A percentile compares a stretch with the other conserved stretches of the same genome.
phyloP scores from a whole-genome alignment of 2,888 invertebrate genomes.

The Dicyrtoma fusca region DNA sequence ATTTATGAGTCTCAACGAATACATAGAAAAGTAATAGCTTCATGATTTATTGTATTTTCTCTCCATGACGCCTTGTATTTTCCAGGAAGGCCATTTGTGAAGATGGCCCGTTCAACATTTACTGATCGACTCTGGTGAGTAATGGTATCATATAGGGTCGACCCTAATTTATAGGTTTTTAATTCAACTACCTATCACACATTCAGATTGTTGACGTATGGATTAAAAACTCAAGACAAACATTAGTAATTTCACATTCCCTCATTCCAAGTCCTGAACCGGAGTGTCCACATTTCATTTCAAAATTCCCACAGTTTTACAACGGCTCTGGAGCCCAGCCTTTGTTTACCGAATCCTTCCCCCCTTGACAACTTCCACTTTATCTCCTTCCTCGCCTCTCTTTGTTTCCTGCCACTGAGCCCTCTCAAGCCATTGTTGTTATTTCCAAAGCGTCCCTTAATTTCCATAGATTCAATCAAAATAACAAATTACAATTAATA shows the following conservation, averaged over 20 bases:
- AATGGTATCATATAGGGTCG: slow-evolving; percentile 29
- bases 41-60: slow-evolving; percentile 40
- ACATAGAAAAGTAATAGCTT: slow-evolving; percentile 38
- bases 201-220: slow-evolving; percentile 18
- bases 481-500: too few relatives aligned
- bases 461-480: too few relatives aligned
- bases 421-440: too few relatives aligned
- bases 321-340: too few relatives aligned
- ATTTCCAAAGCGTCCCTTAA: too few relatives aligned
- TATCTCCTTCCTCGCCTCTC: too few relatives aligned
- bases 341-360: too few relatives aligned
- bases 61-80: slow-evolving; percentile 36
- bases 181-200: slow-evolving; percentile 22
- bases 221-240: slow-evolving; percentile 24
- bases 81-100: slow-evolving; percentile 15
- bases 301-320: too few relatives aligned
- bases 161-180: slow-evolving; percentile 30
- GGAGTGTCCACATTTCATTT: too few relatives aligned
- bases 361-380: too few relatives aligned
- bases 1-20: slow-evolving; percentile 34
- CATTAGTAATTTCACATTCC: neutral
- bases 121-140: slow-evolving; percentile 27
- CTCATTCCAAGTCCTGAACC: neutral
- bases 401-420: too few relatives aligned
- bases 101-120: slow-evolving; percentile 5